Evolutionary conservation across 2,888 invertebrate genomes (phyloP), one percentile per base, ranked within the genome.

Genomic region (Pyrocoelia pectoralis): DNA sequence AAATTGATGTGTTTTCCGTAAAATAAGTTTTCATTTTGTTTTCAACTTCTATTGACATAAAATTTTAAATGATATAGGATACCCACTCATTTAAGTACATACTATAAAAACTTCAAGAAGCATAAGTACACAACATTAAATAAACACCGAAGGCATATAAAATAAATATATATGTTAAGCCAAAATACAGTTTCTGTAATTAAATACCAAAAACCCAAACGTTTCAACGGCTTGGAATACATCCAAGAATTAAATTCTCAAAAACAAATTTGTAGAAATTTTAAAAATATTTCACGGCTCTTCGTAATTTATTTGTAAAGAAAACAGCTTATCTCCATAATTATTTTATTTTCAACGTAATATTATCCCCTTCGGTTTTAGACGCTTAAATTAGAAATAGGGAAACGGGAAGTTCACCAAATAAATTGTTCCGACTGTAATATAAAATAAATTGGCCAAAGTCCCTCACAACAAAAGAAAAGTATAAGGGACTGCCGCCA

Each of bases 371-470:
- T 10, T 33, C 33, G n/a, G 33, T 33, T 33, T 33, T 33, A 2
- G 33, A 8, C n/a, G 33, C 33, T 33, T 33, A 33, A 33, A 33
- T 33, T 33, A 33, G 33, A 33, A 33, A 8, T 33, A n/a, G 33
- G 10, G 33, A 33, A 33, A 15, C 46, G 10, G 46, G 46, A 18
- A 46, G 24, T 46, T 46, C 15, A 17, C 17, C 8, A 18, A 46
- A 46, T 46, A 17, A 46, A 46, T 46, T 46, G 46, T 18, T 15
- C 17, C 17, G 46, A 5, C 15, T 18, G 46, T 18, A 46, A 46
- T 46, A 46, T 46, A 46, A 46, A 46, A 18, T 46, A 46, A 46
- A 46, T 46, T 46, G 46, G 46, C 17, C 46, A 46, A 46, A 46
- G 18, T 46, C 46, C 46, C n/a, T 46, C 18, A 6, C 17, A 46